Percentiles rank a stretch among this genome's conserved stretches.
These are phyloP conservation scores for Noctua pronuba DNA, from an alignment of 2,888 invertebrate genomes.

Conservation along the genomic window DNA sequence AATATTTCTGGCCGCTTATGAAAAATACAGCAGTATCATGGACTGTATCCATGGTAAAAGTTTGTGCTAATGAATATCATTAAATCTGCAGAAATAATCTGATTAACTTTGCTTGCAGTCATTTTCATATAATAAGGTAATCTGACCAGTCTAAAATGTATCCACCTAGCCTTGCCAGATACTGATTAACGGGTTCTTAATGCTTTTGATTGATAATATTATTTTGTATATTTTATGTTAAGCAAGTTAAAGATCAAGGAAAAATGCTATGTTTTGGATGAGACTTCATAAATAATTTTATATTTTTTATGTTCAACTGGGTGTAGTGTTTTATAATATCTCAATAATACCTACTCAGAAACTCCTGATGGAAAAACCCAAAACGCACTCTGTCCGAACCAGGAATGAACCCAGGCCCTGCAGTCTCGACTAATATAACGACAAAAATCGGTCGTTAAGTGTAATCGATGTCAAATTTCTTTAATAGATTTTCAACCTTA, in stretches of 20 bases:
- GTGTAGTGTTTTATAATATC: background rate
- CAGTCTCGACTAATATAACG: too few species aligned
- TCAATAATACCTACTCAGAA: background rate
- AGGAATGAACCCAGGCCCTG: too few species aligned
- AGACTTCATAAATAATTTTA: background rate
- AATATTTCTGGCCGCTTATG: background rate
- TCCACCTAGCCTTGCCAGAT: background rate
- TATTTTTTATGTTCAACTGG: background rate
- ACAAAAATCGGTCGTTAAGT: too few species aligned
- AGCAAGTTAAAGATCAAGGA: conserved; percentile 2
- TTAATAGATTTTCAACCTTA: too few species aligned
- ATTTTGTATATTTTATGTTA: background rate
- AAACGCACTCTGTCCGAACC: background rate
- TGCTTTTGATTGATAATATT: background rate
- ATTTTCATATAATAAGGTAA: background rate
- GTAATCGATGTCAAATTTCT: too few species aligned
- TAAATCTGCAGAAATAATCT: background rate
- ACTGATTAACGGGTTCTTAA: background rate
- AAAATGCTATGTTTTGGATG: background rate
- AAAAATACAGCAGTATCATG: background rate
- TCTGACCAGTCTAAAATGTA: background rate
- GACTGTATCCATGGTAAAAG: background rate
- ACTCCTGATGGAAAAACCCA: background rate
- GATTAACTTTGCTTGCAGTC: background rate
- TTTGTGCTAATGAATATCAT: background rate